Percentiles rank a stretch among this genome's conserved stretches.
Evolutionary conservation across 2,888 invertebrate species (phyloP).

Genomic region (Palloptera scutellata): DNA sequence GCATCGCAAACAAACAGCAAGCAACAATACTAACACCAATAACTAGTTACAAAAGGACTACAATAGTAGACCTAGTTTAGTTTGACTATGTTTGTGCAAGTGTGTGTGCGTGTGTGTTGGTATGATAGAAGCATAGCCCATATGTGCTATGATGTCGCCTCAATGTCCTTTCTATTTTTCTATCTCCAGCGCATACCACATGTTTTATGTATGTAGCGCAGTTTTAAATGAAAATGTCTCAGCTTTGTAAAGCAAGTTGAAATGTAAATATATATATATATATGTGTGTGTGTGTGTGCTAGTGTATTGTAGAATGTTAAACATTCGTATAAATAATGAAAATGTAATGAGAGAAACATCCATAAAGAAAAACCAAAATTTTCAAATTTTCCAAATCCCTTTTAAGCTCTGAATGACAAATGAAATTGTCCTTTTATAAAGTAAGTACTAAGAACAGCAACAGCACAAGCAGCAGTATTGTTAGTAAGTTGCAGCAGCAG

Average conservation of each 20-base stretch:
- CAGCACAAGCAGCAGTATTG: background rate
- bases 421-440: constrained; percentile 43
- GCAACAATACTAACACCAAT: constrained; percentile 15
- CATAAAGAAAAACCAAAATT: constrained; percentile 52
- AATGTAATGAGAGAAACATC: constrained; percentile 60
- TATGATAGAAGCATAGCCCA: too few relatives aligned
- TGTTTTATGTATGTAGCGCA: constrained; percentile 3
- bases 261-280: too few relatives aligned
- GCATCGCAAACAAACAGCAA: constrained; percentile 13
- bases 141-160: background rate
- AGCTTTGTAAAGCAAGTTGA: constrained; percentile 14
- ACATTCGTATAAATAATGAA: constrained; percentile 58
- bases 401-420: constrained; percentile 59
- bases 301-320: constrained; percentile 38
- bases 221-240: constrained; percentile 4
- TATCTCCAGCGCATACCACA: constrained; percentile 1
- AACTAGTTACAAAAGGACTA: constrained; percentile 13
- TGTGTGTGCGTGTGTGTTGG: too few relatives aligned
- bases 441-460: too few relatives aligned
- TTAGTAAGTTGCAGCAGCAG: background rate
- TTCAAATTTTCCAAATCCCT: constrained; percentile 55
- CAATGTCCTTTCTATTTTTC: constrained; percentile 10
- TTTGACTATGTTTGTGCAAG: too few relatives aligned
- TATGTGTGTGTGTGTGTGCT: background rate
- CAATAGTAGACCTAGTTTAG: background rate